Base-by-base conservation (phyloP, 2,797 vertebrate genomes). In the Brachyalestes nurse region DNA sequence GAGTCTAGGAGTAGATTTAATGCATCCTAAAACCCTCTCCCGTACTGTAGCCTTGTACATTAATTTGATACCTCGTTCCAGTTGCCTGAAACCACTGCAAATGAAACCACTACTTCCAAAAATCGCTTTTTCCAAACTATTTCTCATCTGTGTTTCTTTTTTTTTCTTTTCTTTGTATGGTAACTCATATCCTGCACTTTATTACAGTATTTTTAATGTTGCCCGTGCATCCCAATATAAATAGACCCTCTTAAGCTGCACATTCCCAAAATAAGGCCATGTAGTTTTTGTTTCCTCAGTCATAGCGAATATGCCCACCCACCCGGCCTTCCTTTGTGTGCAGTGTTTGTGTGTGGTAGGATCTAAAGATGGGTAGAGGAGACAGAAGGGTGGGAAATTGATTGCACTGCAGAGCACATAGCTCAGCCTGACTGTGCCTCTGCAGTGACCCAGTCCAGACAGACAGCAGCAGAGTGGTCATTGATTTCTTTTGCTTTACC, bases 151-250 rank as follows among this genome's bases (percentile, higher is more conserved):
- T 79, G 74, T 45, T 0, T 34, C 10, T 45, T 45, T 8, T 45
- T 45, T 45, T 42, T 42, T 2, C 5, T 42, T 42, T 2, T 72
- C 47, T 78, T 40, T 53, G 23, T 83, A 75, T 64, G 49, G 62
- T 45, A 62, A 67, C 45, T 85, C 78, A 42, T 81, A 69, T 84
- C 74, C 81, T 87, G 86, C 86, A 87, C 86, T 87, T 87, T 87
- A 87, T 86, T 81, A 75, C 77, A 38, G 19, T 38, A 40, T 77
- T 84, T 25, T 79, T 8, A 28, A 60, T 55, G 25, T 72, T 38
- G 60, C 67, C 72, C 42, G 78, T 51, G 38, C 61, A 72, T 69
- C 21, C 66, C 42, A 77, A 78, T 25, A 9, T 53, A 23, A 74
- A 42, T 6, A 10, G 51, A 58, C 21, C 65, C 9, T 70, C 65